Evolutionary conservation across 2,113 vertebrate genomes (phyloP).

Genomic region (Dasyprocta punctata): DNA sequence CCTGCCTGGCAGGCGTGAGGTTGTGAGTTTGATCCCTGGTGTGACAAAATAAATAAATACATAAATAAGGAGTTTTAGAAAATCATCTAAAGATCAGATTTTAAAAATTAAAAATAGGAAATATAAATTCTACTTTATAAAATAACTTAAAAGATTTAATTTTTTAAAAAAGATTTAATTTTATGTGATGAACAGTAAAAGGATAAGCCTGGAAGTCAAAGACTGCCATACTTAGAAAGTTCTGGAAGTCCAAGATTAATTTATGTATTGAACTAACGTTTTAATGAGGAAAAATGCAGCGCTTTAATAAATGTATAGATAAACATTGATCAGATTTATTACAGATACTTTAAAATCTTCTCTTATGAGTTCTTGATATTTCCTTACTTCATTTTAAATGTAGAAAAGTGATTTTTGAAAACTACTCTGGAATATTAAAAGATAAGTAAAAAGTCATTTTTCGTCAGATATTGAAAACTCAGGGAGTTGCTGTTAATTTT

Average conservation of each 20-base stretch:
- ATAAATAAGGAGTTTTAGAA: too few relatives aligned
- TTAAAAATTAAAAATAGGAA: conserved; percentile 17
- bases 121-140: background rate
- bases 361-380: background rate
- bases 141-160: background rate
- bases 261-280: background rate
- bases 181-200: background rate
- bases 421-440: conserved; percentile 24
- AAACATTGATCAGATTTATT: background rate
- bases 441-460: background rate
- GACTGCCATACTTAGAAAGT: background rate
- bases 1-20: too few relatives aligned
- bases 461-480: background rate
- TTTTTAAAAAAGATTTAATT: background rate
- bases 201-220: background rate
- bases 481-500: background rate
- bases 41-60: too few relatives aligned
- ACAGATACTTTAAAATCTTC: background rate
- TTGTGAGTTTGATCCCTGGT: too few relatives aligned
- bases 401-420: background rate
- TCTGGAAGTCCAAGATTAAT: background rate
- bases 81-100: too few relatives aligned
- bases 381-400: conserved; percentile 2
- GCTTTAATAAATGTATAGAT: background rate
- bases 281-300: background rate